phyloP scores from a whole-genome alignment of 2,113 vertebrate species.

The Cichladusa arquata region DNA sequence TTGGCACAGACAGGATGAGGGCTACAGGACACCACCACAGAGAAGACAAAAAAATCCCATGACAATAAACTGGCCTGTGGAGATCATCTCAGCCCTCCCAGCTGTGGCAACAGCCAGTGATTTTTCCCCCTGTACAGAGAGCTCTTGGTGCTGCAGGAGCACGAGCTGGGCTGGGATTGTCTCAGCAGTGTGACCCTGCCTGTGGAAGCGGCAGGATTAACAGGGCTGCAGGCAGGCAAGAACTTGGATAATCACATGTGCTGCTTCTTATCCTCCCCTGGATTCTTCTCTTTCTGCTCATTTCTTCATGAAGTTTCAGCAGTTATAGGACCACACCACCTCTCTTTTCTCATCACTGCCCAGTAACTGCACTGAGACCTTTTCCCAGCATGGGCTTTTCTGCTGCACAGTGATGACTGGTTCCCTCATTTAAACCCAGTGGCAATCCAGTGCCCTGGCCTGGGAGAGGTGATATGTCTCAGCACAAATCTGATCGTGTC shows the following conservation, averaged over 20 bases:
- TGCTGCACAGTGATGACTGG: background rate
- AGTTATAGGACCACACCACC: background rate
- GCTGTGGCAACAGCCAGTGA: background rate
- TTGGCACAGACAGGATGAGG: slow-evolving; percentile 19
- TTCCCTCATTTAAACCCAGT: background rate
- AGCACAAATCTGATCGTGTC: background rate
- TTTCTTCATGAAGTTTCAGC: background rate
- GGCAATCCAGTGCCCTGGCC: background rate
- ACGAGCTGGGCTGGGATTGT: background rate
- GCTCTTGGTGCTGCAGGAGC: background rate
- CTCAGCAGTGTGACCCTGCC: background rate
- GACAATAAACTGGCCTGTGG: background rate
- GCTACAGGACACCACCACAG: slow-evolving; percentile 27
- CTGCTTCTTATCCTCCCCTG: background rate
- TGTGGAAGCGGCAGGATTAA: background rate
- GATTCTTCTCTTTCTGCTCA: background rate
- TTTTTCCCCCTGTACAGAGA: background rate
- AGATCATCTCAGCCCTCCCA: background rate
- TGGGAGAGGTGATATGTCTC: background rate
- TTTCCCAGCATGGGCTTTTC: background rate
- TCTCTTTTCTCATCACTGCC: background rate
- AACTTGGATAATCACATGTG: accelerated
- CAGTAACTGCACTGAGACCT: background rate
- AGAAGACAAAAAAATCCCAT: background rate
- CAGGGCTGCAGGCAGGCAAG: background rate